Evolutionary conservation across 2,113 vertebrate genomes (phyloP).

Genomic region (Dromiciops gliroides): DNA sequence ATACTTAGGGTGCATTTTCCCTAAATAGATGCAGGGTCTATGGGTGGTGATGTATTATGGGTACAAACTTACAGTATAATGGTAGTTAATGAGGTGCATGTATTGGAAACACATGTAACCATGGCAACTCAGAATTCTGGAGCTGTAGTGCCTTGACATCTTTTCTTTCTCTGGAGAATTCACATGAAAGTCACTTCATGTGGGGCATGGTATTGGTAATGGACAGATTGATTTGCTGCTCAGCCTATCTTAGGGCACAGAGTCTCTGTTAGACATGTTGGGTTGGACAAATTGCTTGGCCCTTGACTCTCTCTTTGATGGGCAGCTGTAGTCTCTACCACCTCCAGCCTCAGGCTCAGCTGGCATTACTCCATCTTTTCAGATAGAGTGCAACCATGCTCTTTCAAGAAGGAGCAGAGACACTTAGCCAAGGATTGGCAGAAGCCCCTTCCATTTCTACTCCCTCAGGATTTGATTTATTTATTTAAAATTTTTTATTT

Average conservation of each 20-base stretch:
- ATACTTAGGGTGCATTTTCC: not conserved
- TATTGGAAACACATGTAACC: not conserved
- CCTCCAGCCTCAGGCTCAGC: not conserved
- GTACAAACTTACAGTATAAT: not conserved
- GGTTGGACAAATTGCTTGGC: not conserved
- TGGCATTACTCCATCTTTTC: not conserved
- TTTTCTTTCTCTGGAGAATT: not conserved
- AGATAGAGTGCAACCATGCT: not conserved
- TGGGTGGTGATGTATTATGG: not conserved
- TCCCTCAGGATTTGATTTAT: no score
- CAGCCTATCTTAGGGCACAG: not conserved
- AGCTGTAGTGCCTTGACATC: not conserved
- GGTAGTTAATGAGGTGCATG: not conserved
- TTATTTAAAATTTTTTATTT: no score
- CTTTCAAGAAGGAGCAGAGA: not conserved
- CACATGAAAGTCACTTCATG: not conserved
- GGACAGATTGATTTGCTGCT: not conserved
- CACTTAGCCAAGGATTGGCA: not conserved
- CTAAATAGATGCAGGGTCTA: not conserved
- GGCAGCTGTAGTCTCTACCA: no score
- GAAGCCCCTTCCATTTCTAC: not conserved
- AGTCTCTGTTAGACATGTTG: not conserved
- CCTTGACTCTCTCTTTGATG: not conserved
- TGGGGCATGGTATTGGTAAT: not conserved
- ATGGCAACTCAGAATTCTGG: not conserved